Conservation (phyloP, 2,797 vertebrate species). For the Microctenopoma steveboyesi region DNA sequence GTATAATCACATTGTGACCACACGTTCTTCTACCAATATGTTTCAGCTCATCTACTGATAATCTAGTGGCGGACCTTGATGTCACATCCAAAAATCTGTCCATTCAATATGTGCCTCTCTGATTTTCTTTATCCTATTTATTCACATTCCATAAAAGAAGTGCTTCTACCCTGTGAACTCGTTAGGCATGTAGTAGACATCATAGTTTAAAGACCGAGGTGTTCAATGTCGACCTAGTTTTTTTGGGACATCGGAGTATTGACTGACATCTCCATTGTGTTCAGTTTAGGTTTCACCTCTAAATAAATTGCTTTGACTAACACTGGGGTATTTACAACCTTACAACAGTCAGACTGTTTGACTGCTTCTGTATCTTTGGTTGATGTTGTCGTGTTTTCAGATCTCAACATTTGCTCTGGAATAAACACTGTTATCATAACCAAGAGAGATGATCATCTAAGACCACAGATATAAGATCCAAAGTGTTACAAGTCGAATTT, state of each 20-base stretch:
- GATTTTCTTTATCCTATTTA: not conserved
- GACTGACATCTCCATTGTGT: not conserved
- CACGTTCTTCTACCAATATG: not conserved
- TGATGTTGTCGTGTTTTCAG: no score
- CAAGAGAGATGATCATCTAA: no score
- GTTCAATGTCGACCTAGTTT: not conserved
- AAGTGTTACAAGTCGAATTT: no score
- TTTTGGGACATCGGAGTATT: not conserved
- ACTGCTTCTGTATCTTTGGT: no score
- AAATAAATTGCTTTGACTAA: not conserved
- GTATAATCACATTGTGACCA: slow-evolving; percentile 38
- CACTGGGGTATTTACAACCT: not conserved
- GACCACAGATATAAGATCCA: no score
- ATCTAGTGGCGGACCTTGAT: not conserved
- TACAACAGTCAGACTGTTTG: no score
- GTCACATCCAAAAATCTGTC: not conserved
- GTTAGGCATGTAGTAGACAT: not conserved
- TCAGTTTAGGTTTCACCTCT: not conserved
- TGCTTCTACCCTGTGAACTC: not conserved
- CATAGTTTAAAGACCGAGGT: not conserved
- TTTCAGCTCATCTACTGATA: not conserved
- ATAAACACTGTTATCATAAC: no score
- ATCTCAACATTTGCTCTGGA: no score
- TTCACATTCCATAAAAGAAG: not conserved
- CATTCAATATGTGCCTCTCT: not conserved